Percentiles rank a stretch among this genome's conserved stretches.
These are phyloP conservation scores for Neostethus bicornis DNA, from an alignment of 2,797 vertebrate species.

Conservation along the genomic window DNA sequence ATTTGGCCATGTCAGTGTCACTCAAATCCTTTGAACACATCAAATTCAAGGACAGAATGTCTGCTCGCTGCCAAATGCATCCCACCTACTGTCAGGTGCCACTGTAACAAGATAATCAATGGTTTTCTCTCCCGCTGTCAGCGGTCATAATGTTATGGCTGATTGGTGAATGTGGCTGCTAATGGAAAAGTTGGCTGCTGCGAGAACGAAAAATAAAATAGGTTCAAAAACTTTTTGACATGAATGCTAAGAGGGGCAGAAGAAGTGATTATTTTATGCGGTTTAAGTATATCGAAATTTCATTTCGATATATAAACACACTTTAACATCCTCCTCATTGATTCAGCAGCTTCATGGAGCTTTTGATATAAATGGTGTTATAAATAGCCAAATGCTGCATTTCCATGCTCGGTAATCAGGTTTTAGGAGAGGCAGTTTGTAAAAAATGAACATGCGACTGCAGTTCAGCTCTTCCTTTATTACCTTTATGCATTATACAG, in stretches of 20 bases:
- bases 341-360: neutral
- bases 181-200: constrained; percentile 10
- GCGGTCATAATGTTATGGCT: neutral
- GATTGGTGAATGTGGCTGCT: neutral
- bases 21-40: neutral
- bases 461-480: constrained; percentile 7
- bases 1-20: neutral
- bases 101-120: neutral
- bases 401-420: constrained; percentile 21
- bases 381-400: constrained; percentile 5
- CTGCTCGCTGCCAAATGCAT: neutral
- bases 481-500: constrained; percentile 9
- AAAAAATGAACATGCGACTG: constrained; percentile 4
- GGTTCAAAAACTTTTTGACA: neutral
- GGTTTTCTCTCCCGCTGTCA: neutral
- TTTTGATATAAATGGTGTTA: neutral
- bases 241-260: constrained; percentile 13
- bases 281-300: constrained; percentile 3
- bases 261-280: constrained; percentile 11
- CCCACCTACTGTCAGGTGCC: neutral
- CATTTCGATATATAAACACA: constrained; percentile 3
- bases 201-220: constrained; percentile 1
- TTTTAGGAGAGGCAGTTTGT: neutral
- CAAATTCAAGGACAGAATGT: neutral
- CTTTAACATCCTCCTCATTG: neutral